Percentiles rank a stretch among this genome's conserved stretches.
Evolutionary conservation across 2,888 invertebrate genomes (phyloP).

Genomic region (Eristalinus aeneus): DNA sequence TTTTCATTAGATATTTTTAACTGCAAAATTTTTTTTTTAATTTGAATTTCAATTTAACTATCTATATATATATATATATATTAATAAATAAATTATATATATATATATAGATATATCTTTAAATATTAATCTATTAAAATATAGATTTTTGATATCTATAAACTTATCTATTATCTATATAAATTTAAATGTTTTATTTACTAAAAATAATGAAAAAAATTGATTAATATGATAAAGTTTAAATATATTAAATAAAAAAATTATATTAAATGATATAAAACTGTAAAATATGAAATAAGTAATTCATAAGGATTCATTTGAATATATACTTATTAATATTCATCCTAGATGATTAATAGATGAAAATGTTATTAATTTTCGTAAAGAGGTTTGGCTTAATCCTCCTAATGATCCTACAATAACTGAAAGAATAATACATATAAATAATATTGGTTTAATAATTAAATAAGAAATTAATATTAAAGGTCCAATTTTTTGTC

Average conservation of each 20-base stretch:
- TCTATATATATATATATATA: conserved; percentile 63
- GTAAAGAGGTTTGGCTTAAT: conserved; percentile 82
- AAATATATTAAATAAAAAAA: conserved; percentile 81
- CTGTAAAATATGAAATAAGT: conserved; percentile 81
- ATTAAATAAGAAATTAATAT: conserved; percentile 82
- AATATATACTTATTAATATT: conserved; percentile 81
- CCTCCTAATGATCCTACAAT: conserved; percentile 82
- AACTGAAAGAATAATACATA: conserved; percentile 81
- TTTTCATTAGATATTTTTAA: conserved; percentile 72
- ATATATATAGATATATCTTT: conserved; percentile 54
- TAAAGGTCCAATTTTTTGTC: conserved; percentile 86
- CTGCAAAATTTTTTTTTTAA: conserved; percentile 72
- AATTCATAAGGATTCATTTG: conserved; percentile 81
- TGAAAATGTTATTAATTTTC: conserved; percentile 84
- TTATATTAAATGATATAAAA: conserved; percentile 81
- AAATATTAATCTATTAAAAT: conserved; percentile 22
- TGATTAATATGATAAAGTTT: conserved; percentile 82
- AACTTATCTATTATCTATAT: conserved; percentile 22
- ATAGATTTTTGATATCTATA: conserved; percentile 38
- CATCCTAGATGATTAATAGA: conserved; percentile 85
- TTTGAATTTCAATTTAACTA: conserved; percentile 18
- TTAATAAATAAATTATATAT: conserved; percentile 71
- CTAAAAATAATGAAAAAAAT: conserved; percentile 80
- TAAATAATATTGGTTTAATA: conserved; percentile 80
- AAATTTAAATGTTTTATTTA: conserved; percentile 75